Evolutionary conservation across 2,888 invertebrate species (phyloP), one percentile per base, ranked within the genome.

Genomic region (Apodemia mormo): DNA sequence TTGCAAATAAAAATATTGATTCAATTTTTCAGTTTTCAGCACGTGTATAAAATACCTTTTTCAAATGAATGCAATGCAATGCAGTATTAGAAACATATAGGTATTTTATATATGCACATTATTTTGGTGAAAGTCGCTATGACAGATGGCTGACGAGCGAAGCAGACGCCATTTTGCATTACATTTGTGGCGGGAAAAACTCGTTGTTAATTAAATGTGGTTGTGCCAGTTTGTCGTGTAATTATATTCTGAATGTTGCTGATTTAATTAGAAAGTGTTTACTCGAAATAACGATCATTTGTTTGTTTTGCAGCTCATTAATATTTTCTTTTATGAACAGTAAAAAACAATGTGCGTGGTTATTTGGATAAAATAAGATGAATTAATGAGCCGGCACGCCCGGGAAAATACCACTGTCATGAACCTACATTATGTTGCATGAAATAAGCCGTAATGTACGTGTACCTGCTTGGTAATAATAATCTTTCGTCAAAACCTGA

Each of bases 101-200:
- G 49, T 14, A 12, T 49, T 49, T 49, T 14, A 12, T 49, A 3
- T 7, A 45, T 5, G 52, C n/a, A n/a, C n/a, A 52, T 52, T 52
- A 80, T 85, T 84, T 82, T 81, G 79, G 80, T 80, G 79, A 75
- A 79, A 75, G 75, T 77, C 76, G 81, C 81, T 82, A 86, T 86
- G 87, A 88, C 85, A 81, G 85, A 87, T 88, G 74, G 76, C 75
- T 83, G 84, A 84, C 84, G 84, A 84, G 81, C 82, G 78, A 76
- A 72, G 74, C 75, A 74, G 73, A 75, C 77, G 78, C 80, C 79
- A 78, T 78, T 81, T 82, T 79, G 79, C 79, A 65, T 65, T 68
- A 54, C 65, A 65, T 14, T 65, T 52, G 58, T 33, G 58, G 33
- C 58, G 58, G 58, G 29, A 61, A 61, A 61, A 61, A 61, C 14